Evolutionary conservation across 2,888 invertebrate genomes (phyloP), one percentile per base, ranked within the genome.

Genomic region (Plusia festucae): DNA sequence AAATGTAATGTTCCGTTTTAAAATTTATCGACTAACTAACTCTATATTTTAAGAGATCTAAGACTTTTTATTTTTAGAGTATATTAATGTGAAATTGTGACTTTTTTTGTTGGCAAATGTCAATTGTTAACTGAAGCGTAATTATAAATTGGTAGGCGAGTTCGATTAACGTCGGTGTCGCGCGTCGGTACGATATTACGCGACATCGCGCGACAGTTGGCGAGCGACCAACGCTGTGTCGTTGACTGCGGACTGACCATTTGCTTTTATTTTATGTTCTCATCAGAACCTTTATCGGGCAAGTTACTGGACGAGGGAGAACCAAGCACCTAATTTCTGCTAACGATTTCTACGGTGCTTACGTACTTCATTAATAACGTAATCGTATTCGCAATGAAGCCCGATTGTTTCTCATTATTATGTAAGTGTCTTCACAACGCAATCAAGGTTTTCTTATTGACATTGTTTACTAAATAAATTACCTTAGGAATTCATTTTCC

Each of bases 221-320:
- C 93, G 80, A 79, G 73, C 86, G 85, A 93, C 94, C 93, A 94
- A 93, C 89, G 87, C 81, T 87, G 82, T 93, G 92, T 92, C 88
- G 89, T 81, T 86, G 84, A 72, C 87, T 83, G 82, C 80, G 84
- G 82, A 85, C 81, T 88, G 89, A 86, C 90, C 90, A 84, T 91
- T 91, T 83, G 83, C 84, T 93, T 93, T 93, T 92, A 92, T 93
- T 94, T 92, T 91, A 93, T 90, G 88, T 85, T 89, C 89, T 92
- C 93, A 91, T 92, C 91, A 91, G 90, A 87, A 90, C 88, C 88
- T 88, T 90, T 89, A 85, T 85, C 82, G 85, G 85, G 85, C 73
- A 87, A 88, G 88, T 90, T 88, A 89, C 85, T 77, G 81, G 75
- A 69, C 60, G 70, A 71, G 61, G 56, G 65, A 57, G 64, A 52